Percentiles rank a stretch among this genome's conserved stretches.
Conservation (phyloP, 1,140 invertebrate genomes). For the Cyrtorhinus lividipennis region DNA sequence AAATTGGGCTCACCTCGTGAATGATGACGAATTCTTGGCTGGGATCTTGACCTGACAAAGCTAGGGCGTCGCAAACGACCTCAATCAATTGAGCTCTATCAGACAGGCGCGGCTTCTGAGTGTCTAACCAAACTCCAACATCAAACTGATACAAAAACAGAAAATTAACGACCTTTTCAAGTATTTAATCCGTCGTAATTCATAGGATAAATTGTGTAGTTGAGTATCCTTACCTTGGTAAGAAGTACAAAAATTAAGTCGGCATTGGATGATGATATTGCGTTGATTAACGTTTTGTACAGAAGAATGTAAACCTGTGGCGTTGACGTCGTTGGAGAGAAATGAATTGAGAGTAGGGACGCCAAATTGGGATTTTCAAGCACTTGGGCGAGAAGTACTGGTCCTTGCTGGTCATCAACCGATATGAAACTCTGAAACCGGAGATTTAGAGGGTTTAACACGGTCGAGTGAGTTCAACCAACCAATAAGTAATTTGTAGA, state of each 20-base stretch:
- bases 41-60: conserved; percentile 46
- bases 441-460: too few relatives aligned
- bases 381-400: conserved; percentile 40
- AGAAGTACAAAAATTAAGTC: conserved; percentile 50
- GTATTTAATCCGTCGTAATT: too few relatives aligned
- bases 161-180: background rate
- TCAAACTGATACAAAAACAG: conserved; percentile 38
- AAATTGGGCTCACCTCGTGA: conserved; percentile 37
- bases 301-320: conserved; percentile 44
- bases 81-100: conserved; percentile 54
- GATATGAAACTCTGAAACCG: conserved; percentile 43
- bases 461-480: too few relatives aligned
- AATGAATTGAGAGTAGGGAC: conserved; percentile 48
- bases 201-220: background rate
- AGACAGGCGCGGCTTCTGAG: conserved; percentile 42
- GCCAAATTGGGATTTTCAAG: conserved; percentile 45
- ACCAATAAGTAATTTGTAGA: background rate
- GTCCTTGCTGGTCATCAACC: conserved; percentile 43
- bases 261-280: conserved; percentile 30
- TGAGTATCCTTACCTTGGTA: conserved; percentile 22
- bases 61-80: conserved; percentile 44
- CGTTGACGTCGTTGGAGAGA: conserved; percentile 41
- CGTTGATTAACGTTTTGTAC: conserved; percentile 49
- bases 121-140: conserved; percentile 42
- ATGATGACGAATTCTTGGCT: conserved; percentile 42